Conservation (phyloP, 2,888 invertebrate genomes). For the Eupithecia inturbata region DNA sequence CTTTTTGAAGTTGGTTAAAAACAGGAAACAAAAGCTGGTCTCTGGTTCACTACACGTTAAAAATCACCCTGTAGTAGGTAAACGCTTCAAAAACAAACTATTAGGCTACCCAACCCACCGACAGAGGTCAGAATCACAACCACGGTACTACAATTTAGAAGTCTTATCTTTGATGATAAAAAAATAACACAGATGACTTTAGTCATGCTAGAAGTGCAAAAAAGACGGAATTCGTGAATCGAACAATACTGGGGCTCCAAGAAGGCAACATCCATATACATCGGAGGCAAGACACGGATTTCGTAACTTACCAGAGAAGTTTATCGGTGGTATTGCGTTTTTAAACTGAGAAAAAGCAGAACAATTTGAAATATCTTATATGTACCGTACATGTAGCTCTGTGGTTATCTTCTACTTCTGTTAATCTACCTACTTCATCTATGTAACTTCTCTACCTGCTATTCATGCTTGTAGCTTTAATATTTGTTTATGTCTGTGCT, state of each 20-base stretch:
- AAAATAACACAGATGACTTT: slow-evolving; percentile 17
- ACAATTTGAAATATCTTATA: slow-evolving; percentile 20
- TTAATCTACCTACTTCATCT: too few species aligned
- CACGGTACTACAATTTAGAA: not conserved
- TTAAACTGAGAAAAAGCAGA: slow-evolving; percentile 40
- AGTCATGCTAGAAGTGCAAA: slow-evolving; percentile 31
- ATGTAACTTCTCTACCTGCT: too few species aligned
- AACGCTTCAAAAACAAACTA: too few species aligned
- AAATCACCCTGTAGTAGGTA: not conserved
- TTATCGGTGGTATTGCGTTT: slow-evolving; percentile 32
- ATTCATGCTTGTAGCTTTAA: too few species aligned
- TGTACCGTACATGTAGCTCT: not conserved
- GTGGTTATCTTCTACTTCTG: not conserved
- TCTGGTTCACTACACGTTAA: not conserved
- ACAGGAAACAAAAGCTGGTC: not conserved
- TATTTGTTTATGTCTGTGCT: too few species aligned
- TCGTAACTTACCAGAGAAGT: slow-evolving; percentile 33
- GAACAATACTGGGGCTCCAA: slow-evolving; percentile 26
- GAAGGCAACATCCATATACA: slow-evolving; percentile 32
- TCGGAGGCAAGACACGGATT: slow-evolving; percentile 25
- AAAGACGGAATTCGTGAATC: slow-evolving; percentile 23
- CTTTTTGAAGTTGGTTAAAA: too few species aligned
- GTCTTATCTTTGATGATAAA: not conserved
- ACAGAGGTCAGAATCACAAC: not conserved
- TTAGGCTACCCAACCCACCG: not conserved